Conservation (phyloP, 2,888 invertebrate species). For the Sicus ferrugineus region DNA sequence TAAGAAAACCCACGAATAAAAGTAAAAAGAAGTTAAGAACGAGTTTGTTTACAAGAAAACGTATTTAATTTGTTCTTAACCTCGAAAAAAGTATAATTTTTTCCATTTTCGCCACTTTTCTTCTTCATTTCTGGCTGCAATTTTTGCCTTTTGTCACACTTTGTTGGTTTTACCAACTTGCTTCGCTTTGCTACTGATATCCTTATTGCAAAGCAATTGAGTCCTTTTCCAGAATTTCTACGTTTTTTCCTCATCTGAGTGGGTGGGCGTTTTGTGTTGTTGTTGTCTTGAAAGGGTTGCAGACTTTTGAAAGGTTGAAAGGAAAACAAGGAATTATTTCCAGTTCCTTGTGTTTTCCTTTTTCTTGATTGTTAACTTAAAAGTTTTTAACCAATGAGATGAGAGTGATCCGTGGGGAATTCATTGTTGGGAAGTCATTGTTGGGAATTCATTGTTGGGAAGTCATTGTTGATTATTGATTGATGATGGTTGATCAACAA, state of each 20-base stretch:
- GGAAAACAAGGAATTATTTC: slow-evolving; percentile 1
- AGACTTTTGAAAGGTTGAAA: slow-evolving; percentile 7
- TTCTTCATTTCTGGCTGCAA: neutral
- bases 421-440: too few relatives aligned
- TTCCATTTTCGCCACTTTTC: neutral
- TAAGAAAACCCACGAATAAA: too few relatives aligned
- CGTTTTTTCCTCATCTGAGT: too few relatives aligned
- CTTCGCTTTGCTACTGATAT: slow-evolving; percentile 39
- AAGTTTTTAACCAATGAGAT: neutral
- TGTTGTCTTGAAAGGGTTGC: slow-evolving; percentile 1
- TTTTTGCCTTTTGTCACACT: neutral
- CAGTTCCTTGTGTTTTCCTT: neutral
- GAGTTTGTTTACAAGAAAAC: too few relatives aligned
- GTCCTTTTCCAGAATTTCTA: slow-evolving; percentile 57
- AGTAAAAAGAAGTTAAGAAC: neutral
- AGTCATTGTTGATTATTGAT: too few relatives aligned
- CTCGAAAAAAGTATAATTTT: neutral
- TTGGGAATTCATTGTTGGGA: too few relatives aligned
- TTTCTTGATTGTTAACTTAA: neutral
- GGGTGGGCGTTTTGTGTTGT: slow-evolving; percentile 19
- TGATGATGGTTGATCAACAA: too few relatives aligned
- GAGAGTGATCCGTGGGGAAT: too few relatives aligned
- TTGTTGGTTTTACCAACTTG: neutral
- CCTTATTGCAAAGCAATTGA: slow-evolving; percentile 60
- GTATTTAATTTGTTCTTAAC: neutral